Evolutionary conservation across 92 coral and sea anemone species (phyloP).

Genomic region (Epizoanthus illoricatus): DNA sequence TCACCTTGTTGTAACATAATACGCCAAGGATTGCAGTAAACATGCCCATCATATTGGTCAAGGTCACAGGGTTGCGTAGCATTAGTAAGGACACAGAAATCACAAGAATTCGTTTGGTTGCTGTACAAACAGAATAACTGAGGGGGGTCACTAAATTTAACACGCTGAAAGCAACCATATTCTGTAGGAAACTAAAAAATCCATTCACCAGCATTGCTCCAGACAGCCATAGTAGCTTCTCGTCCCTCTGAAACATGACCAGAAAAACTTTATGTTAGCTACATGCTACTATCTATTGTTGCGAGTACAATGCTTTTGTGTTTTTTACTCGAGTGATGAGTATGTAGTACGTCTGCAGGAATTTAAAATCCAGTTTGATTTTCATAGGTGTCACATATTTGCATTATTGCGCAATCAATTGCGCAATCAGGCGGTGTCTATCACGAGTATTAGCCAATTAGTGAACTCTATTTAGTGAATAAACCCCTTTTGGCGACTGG

Average conservation of each 20-base stretch:
- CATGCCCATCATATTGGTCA: slow-evolving; percentile 83
- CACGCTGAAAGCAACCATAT: slow-evolving; percentile 96
- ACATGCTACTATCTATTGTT: too few relatives aligned
- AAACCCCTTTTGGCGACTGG: too few relatives aligned
- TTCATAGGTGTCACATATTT: too few relatives aligned
- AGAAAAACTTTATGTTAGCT: background rate
- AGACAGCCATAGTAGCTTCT: slow-evolving; percentile 78
- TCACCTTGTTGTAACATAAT: slow-evolving; percentile 88
- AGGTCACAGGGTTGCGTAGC: slow-evolving; percentile 86
- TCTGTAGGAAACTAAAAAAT: slow-evolving; percentile 89
- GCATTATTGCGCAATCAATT: too few relatives aligned
- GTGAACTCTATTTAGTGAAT: too few relatives aligned
- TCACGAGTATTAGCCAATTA: too few relatives aligned
- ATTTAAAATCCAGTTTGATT: too few relatives aligned
- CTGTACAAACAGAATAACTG: slow-evolving; percentile 94
- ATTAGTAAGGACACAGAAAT: slow-evolving; percentile 82
- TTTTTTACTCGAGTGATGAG: too few relatives aligned
- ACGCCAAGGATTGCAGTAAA: slow-evolving; percentile 89
- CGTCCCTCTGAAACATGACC: slow-evolving; percentile 71
- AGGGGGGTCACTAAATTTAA: slow-evolving; percentile 84
- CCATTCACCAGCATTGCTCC: slow-evolving; percentile 85
- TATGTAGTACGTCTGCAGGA: too few relatives aligned
- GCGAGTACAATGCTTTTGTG: too few relatives aligned
- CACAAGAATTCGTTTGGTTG: slow-evolving; percentile 89
- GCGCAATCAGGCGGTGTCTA: too few relatives aligned